These are phyloP conservation scores for Coecobrya sp. DNA, from an alignment of 2,888 invertebrate genomes.

Conservation along the genomic window DNA sequence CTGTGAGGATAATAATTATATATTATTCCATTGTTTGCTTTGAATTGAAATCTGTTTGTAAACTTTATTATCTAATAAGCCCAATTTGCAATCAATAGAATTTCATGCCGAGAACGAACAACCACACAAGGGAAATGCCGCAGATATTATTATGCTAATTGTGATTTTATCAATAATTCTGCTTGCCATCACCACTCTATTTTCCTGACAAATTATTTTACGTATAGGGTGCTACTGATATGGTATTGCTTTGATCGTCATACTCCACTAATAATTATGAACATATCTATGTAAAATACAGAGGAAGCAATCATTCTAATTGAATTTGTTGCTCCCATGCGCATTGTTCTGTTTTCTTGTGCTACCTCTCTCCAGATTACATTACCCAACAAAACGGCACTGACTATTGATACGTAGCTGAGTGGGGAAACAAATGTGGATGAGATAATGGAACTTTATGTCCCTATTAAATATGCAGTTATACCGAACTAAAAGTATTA, in stretches of 20 bases:
- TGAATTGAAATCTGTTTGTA: background rate
- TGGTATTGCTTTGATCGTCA: background rate
- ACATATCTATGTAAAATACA: background rate
- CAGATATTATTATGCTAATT: background rate
- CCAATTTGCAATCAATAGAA: background rate
- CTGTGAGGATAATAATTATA: background rate
- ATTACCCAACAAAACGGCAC: background rate
- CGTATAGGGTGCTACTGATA: too few species aligned
- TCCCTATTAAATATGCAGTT: too few species aligned
- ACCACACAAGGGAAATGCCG: too few species aligned
- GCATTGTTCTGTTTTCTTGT: background rate
- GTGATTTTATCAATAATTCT: slow-evolving; percentile 22
- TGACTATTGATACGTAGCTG: background rate
- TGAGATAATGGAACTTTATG: slow-evolving; percentile 22
- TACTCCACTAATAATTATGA: slow-evolving; percentile 52
- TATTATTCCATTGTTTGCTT: background rate
- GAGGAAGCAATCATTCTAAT: slow-evolving; percentile 71
- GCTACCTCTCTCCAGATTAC: background rate
- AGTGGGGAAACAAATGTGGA: background rate
- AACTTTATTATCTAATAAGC: background rate
- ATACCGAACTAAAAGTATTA: too few species aligned
- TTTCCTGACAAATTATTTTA: too few species aligned
- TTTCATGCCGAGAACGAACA: background rate
- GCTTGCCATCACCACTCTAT: background rate
- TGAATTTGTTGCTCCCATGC: slow-evolving; percentile 52